Conservation (phyloP, 2,888 invertebrate genomes). For the Cyaniris semiargus region DNA sequence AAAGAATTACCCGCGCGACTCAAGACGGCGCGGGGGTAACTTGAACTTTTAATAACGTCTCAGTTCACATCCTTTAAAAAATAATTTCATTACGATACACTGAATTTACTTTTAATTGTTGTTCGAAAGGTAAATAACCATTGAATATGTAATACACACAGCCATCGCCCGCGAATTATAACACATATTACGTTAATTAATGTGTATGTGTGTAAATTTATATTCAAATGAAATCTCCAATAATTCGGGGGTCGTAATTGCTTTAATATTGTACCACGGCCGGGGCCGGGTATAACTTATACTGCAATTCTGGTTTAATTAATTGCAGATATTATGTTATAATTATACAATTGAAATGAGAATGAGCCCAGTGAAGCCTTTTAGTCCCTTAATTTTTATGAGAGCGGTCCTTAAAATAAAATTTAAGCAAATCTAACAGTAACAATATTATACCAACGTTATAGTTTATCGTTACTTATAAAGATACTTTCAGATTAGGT, state of each 20-base stretch:
- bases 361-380: not conserved
- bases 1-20: not conserved
- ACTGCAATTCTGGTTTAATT: not conserved
- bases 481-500: too few species aligned
- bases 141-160: not conserved
- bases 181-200: not conserved
- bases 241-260: not conserved
- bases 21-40: not conserved
- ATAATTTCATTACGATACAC: not conserved
- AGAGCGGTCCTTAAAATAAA: too few species aligned
- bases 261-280: not conserved
- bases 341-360: not conserved
- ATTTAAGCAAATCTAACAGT: too few species aligned
- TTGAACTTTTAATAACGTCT: not conserved
- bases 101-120: not conserved
- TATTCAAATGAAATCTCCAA: slow-evolving; percentile 15
- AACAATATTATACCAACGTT: too few species aligned
- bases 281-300: not conserved
- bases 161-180: not conserved
- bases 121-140: not conserved
- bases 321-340: not conserved
- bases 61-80: not conserved
- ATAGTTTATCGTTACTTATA: too few species aligned
- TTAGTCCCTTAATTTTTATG: not conserved
- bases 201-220: not conserved